A percentile compares a stretch with the other conserved stretches of the same genome.
Evolutionary conservation across 2,113 vertebrate genomes (phyloP).

Genomic region (Aegithalos caudatus): DNA sequence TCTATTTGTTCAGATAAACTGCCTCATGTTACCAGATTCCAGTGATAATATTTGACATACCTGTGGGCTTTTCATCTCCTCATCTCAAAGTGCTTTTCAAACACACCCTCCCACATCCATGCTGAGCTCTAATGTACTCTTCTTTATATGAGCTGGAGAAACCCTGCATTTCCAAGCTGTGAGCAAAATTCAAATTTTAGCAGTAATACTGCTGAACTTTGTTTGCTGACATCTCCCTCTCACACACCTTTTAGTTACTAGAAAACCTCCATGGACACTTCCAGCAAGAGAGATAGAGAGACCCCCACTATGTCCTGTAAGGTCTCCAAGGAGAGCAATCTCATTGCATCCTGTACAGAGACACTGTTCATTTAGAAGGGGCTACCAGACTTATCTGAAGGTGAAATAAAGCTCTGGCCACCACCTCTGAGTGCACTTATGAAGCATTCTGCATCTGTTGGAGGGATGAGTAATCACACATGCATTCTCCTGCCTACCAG

Average conservation of each 20-base stretch:
- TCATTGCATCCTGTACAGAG: not conserved
- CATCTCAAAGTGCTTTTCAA: not conserved
- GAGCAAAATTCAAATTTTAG: not conserved
- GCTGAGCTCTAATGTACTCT: not conserved
- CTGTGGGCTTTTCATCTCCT: not conserved
- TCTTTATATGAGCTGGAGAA: not conserved
- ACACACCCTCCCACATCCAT: not conserved
- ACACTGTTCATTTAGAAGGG: not conserved
- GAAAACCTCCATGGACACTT: not conserved
- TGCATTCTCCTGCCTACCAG: not conserved
- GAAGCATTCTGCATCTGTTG: not conserved
- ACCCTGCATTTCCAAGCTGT: not conserved
- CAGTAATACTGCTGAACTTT: not conserved
- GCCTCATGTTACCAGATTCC: not conserved
- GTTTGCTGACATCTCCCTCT: not conserved
- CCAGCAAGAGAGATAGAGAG: not conserved
- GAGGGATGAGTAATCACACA: not conserved
- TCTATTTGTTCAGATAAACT: not conserved
- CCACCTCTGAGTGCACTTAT: rapidly evolving
- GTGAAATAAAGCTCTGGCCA: not conserved
- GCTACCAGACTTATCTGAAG: not conserved
- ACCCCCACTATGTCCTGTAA: rapidly evolving
- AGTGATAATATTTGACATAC: not conserved
- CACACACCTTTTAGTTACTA: not conserved
- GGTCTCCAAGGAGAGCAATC: not conserved